Conservation (phyloP, 1,140 invertebrate species). For the Ceratitis capitata region DNA sequence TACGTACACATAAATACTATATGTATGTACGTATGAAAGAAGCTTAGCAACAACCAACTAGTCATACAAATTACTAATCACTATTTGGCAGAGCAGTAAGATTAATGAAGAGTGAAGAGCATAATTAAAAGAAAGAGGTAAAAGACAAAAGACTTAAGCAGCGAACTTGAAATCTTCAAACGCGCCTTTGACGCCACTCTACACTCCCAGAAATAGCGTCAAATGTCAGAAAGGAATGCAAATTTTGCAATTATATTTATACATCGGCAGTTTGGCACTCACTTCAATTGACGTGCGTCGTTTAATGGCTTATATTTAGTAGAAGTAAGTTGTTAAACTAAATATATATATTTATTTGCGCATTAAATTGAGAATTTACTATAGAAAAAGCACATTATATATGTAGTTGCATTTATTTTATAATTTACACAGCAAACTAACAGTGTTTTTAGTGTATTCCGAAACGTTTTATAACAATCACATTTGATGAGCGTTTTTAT, state of each 20-base stretch:
- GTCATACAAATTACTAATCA: not conserved
- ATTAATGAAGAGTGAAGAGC: not conserved
- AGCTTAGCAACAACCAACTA: not conserved
- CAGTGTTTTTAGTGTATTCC: too few relatives aligned
- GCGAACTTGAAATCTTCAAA: not conserved
- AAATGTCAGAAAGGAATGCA: not conserved
- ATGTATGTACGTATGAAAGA: not conserved
- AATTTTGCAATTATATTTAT: not conserved
- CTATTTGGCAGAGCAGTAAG: not conserved
- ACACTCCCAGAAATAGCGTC: not conserved
- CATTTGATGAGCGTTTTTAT: too few relatives aligned
- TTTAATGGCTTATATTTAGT: not conserved
- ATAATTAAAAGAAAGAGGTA: not conserved
- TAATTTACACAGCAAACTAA: not conserved
- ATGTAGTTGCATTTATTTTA: not conserved
- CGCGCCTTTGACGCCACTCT: not conserved
- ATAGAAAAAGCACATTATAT: not conserved
- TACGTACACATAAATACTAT: not conserved
- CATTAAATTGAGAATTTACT: not conserved
- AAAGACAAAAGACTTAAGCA: constrained; percentile 17
- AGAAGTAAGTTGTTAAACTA: not conserved
- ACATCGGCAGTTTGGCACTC: not conserved
- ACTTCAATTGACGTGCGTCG: not conserved
- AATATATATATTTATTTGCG: not conserved
- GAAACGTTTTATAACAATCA: too few relatives aligned